phyloP scores from a whole-genome alignment of 2,113 vertebrate species.

The Procavia capensis region DNA sequence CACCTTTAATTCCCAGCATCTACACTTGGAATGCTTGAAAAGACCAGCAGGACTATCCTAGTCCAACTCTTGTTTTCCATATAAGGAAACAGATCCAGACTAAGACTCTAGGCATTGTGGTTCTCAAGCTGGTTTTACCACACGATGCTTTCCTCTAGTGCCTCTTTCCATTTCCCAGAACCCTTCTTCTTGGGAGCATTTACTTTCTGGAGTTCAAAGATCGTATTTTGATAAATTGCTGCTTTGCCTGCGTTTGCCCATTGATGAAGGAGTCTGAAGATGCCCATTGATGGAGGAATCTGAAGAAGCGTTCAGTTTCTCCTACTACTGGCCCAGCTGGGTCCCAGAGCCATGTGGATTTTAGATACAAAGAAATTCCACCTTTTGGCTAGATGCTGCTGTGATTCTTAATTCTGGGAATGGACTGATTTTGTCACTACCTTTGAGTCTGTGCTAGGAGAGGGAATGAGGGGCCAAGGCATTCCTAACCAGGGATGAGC shows the following conservation, averaged over 20 bases:
- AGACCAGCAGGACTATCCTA: background rate
- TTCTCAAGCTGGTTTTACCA: background rate
- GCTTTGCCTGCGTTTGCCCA: background rate
- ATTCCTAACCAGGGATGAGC: background rate
- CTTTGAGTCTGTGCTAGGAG: background rate
- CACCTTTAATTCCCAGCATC: background rate
- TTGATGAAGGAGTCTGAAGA: background rate
- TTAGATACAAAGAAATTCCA: background rate
- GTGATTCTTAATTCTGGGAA: background rate
- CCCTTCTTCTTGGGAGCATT: background rate
- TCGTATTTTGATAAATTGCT: background rate
- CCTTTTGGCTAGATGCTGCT: background rate
- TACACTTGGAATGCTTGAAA: background rate
- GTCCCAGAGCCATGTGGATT: background rate
- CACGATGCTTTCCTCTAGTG: background rate
- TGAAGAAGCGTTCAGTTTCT: background rate
- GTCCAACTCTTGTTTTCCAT: background rate
- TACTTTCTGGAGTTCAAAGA: background rate
- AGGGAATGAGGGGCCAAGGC: background rate
- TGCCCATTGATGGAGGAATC: background rate
- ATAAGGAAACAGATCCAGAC: conserved; percentile 1
- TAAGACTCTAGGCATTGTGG: background rate
- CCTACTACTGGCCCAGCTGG: background rate
- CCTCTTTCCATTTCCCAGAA: background rate
- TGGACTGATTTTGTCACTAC: background rate